A percentile compares a stretch with the other conserved stretches of the same genome.
phyloP scores from a whole-genome alignment of 1,140 invertebrate genomes.

The Formica selysi region DNA sequence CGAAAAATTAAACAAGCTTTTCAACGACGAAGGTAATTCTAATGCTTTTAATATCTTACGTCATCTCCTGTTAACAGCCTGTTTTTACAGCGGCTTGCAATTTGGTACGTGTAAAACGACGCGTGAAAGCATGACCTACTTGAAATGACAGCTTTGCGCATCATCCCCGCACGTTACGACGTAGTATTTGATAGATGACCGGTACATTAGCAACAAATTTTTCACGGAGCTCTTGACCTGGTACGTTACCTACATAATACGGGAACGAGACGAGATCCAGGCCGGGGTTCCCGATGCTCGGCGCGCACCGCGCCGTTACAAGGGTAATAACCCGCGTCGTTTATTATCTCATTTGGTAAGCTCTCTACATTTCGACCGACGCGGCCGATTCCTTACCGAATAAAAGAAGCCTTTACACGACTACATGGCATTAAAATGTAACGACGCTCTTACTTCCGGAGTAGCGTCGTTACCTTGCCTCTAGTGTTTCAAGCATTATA shows the following conservation, averaged over 20 bases:
- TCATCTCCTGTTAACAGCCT: not conserved
- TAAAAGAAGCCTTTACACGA: conserved; percentile 23
- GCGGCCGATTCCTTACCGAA: not conserved
- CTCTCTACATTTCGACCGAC: conserved; percentile 34
- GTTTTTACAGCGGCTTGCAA: conserved; percentile 13
- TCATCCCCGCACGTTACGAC: conserved; percentile 43
- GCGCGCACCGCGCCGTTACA: not conserved
- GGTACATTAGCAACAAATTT: conserved; percentile 44
- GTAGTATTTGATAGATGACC: conserved; percentile 46
- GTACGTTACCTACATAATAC: conserved; percentile 1
- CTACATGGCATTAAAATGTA: conserved; percentile 36
- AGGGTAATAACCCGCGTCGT: conserved; percentile 5
- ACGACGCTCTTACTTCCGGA: conserved; percentile 35
- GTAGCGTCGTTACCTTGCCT: not conserved
- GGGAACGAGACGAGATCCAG: not conserved
- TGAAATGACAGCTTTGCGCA: conserved; percentile 46
- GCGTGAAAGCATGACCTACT: conserved; percentile 15
- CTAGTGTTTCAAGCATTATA: conserved; percentile 40
- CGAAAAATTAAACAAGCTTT: conserved; percentile 7
- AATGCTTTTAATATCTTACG: conserved; percentile 39
- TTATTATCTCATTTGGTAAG: conserved; percentile 57
- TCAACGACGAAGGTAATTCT: not conserved
- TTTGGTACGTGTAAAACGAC: conserved; percentile 4
- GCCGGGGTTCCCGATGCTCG: not conserved
- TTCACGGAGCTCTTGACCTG: conserved; percentile 23